Evolutionary conservation across 1,140 invertebrate species (phyloP), one percentile per base, ranked within the genome.

Genomic region (Philotrypesis tridentata): DNA sequence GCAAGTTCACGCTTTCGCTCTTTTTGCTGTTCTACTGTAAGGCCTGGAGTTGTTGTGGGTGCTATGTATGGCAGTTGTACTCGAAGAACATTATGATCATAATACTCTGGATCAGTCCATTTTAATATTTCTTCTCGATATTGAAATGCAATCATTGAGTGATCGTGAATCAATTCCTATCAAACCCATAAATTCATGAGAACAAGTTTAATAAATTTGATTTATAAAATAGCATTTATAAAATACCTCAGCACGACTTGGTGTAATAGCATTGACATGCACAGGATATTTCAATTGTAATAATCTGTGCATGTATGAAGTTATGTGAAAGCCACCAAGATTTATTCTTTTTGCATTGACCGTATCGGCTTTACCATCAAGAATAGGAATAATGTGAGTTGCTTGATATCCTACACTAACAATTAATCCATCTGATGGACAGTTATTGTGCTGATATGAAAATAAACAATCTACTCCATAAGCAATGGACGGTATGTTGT

Each of bases 241-340:
- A 29, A 29, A 83, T 91, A 95, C 95, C 92, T 98, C 97, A 73
- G 96, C 96, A 85, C 97, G 93, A 83, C 95, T 97, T 84, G 96
- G 94, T 5, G 97, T 97, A 78, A 99, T 96, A 7, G 96, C 95
- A 89, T 95, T 96, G 0, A 96, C 93, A 92, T 98, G 97, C 2
- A 96, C 95, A 6, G 98, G 97, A 92, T 99, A 98, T 90, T 98
- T 99, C 25, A 99, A 92, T 90, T 99, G 97, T 23, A 99, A 92
- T n/a, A 98, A 91, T 84, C 97, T 94, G 86, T 98, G 97, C 89
- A 99, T 93, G 89, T 97, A 98, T 21, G 92, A 94, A 68, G 95
- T 95, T 79, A 98, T 94, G 90, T 98, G 97, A 88, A 93, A 96
- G 12, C 97, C 97, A 73, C 98, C 95, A 80, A 98, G 92, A 92